Percentiles rank a stretch among this genome's conserved stretches.
Conservation (phyloP, 2,113 vertebrate genomes). For the Nycticorax nycticorax region DNA sequence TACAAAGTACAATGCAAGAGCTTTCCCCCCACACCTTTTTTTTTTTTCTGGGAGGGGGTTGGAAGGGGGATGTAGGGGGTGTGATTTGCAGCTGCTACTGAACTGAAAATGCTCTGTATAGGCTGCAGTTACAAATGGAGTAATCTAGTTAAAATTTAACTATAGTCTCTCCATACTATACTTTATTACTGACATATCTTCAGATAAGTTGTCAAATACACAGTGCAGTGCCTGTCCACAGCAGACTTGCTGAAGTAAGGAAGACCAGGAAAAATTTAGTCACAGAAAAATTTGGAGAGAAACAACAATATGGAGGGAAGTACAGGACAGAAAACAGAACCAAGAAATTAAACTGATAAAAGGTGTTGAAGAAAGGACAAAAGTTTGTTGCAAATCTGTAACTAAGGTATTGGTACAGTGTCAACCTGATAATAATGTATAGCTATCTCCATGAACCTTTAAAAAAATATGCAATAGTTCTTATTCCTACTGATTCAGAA, state of each 20-base stretch:
- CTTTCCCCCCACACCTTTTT: not conserved
- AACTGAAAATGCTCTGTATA: not conserved
- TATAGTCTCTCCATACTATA: not conserved
- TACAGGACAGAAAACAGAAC: not conserved
- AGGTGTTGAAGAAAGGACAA: not conserved
- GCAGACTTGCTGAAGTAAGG: not conserved
- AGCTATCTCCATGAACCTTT: not conserved
- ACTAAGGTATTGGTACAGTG: not conserved
- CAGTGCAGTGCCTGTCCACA: not conserved
- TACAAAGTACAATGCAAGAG: not conserved
- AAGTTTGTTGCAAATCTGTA: not conserved
- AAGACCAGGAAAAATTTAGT: not conserved
- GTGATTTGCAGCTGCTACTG: not conserved
- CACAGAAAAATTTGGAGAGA: not conserved
- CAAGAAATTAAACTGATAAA: not conserved
- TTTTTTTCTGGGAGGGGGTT: too few relatives aligned
- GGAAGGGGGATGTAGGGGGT: accelerated
- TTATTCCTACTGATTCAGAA: not conserved
- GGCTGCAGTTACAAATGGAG: not conserved
- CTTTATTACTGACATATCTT: not conserved
- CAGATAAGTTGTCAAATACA: not conserved
- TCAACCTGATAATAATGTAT: not conserved
- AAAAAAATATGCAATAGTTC: not conserved
- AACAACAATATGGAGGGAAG: not conserved
- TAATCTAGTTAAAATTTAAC: not conserved